phyloP scores from a whole-genome alignment of 2,888 invertebrate genomes.

The Heliconius cydno region DNA sequence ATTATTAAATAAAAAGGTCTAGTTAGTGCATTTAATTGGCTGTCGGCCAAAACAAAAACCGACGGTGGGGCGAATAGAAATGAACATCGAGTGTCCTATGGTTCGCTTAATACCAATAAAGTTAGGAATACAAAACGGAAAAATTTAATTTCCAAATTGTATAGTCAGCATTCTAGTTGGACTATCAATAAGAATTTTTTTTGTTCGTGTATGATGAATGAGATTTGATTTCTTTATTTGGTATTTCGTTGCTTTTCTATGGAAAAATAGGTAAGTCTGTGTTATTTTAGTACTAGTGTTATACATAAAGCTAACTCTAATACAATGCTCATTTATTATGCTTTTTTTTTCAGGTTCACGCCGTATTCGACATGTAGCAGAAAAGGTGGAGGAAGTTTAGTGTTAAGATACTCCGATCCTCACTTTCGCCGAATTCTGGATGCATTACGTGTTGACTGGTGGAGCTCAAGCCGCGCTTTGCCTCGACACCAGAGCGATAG shows the following conservation, averaged over 20 bases:
- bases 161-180: not conserved
- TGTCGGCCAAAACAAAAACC: slow-evolving; percentile 35
- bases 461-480: no score
- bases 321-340: no score
- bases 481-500: no score
- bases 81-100: slow-evolving; percentile 41
- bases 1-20: slow-evolving; percentile 16
- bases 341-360: no score
- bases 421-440: no score
- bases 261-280: not conserved
- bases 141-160: slow-evolving; percentile 17
- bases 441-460: no score
- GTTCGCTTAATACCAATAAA: slow-evolving; percentile 22
- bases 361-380: no score
- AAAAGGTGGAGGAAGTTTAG: no score
- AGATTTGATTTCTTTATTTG: not conserved
- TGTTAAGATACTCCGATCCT: no score
- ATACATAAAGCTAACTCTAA: no score
- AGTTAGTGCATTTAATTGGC: slow-evolving; percentile 33
- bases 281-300: not conserved
- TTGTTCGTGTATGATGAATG: not conserved
- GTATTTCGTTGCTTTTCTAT: not conserved
- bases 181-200: slow-evolving; percentile 9
- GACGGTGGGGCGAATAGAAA: slow-evolving; percentile 35
- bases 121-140: slow-evolving; percentile 22